Base-by-base conservation (phyloP, 2,888 invertebrate species). In the Polydrusus tereticollis region DNA sequence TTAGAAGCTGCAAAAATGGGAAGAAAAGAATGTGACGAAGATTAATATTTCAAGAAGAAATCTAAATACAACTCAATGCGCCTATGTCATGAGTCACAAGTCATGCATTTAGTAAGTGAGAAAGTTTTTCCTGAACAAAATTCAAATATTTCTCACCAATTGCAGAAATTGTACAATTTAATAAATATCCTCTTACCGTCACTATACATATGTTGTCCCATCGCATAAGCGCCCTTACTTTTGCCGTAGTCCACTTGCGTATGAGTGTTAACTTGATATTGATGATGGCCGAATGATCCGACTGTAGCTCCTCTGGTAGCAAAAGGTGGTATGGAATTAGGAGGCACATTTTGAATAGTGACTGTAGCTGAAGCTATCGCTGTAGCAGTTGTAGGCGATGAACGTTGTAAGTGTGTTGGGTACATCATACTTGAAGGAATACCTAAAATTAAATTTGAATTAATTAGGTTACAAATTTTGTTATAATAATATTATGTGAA, bases 361-460 rank as follows among this genome's bases (percentile, higher is more conserved):
- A 85, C 86, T 52, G 88, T 88, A 79, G 88, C 87, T 66, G 89
- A 87, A 26, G 88, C 87, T 70, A 89, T 88, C 18, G 89, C 87
- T 1, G 90, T 89, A 4, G 89, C 91, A 36, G 90, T 91, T 0
- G 92, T 92, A 0, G 92, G 92, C 1, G 92, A 92, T 8, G 92
- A 91, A 73, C 92, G 86, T 10, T 88, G 88, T 77, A 88, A 79
- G 75, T 91, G 70, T 7, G 75, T 23, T 1, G 74, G 90, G 81
- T 92, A 92, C 75, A 90, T 88, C 73, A 83, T 81, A 38, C 76
- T 79, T 7, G 80, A 62, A 33, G 80, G 66, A 63, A 82, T 78
- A 59, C 79, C 80, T 80, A 64, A 45, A 64, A 80, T 29, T n/a
- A n/a, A n/a, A n/a, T n/a, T n/a, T n/a, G n/a, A n/a, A n/a, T n/a